Conservation (phyloP, 2,888 invertebrate species). For the Apocheima hispidaria region DNA sequence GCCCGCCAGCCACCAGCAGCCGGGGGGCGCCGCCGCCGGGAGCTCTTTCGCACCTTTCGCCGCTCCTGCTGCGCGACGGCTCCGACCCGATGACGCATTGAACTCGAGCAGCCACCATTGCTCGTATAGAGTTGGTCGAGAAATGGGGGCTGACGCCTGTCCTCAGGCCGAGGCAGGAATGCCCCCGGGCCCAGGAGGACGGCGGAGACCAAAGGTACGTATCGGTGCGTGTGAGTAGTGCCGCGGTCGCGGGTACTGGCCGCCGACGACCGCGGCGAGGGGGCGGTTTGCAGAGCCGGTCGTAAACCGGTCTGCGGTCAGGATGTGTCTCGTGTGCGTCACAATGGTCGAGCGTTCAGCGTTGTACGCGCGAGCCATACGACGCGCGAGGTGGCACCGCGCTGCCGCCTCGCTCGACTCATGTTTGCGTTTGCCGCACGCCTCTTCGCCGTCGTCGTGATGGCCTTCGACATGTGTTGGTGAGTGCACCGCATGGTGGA, state of each 20-base stretch:
- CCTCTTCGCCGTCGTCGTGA: constrained; percentile 49
- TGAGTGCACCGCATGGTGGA: constrained; percentile 65
- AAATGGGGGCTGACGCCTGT: constrained; percentile 99
- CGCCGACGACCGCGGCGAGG: constrained; percentile 49
- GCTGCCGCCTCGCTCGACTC: constrained; percentile 52
- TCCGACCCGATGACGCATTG: constrained; percentile 82
- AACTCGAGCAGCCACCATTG: constrained; percentile 94
- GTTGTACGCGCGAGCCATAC: constrained; percentile 49
- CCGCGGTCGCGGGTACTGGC: constrained; percentile 31
- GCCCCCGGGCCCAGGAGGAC: constrained; percentile 92
- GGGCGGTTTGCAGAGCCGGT: constrained; percentile 51
- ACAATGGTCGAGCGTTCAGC: constrained; percentile 46
- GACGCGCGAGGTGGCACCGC: constrained; percentile 50
- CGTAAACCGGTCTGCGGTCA: constrained; percentile 65
- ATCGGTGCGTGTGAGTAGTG: constrained; percentile 37
- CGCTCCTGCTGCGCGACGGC: constrained; percentile 58
- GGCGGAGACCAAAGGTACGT: constrained; percentile 90
- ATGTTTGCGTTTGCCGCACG: constrained; percentile 36
- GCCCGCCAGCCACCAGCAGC: constrained; percentile 67
- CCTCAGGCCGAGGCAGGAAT: constrained; percentile 98
- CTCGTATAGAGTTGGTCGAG: constrained; percentile 98
- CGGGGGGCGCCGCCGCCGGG: constrained; percentile 78
- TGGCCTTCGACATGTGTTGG: constrained; percentile 78
- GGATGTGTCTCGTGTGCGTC: constrained; percentile 65
- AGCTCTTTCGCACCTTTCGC: constrained; percentile 71